These are phyloP conservation scores for Podotricha telesiphe DNA, from an alignment of 2,888 invertebrate genomes.

Conservation along the genomic window DNA sequence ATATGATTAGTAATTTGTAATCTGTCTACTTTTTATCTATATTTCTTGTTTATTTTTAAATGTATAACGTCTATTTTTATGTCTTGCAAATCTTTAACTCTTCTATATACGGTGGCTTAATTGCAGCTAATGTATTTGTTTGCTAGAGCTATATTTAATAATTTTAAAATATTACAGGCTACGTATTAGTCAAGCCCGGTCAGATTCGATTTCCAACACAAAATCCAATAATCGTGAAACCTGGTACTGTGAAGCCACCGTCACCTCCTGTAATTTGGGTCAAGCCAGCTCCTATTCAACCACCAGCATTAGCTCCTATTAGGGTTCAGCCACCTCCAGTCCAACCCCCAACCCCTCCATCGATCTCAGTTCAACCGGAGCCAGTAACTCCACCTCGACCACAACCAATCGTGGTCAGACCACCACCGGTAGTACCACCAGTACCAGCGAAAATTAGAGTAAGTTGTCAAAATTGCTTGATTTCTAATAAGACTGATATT, in stretches of 20 bases:
- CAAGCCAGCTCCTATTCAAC: slow-evolving; percentile 60
- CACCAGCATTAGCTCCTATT: slow-evolving; percentile 59
- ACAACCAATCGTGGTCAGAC: slow-evolving; percentile 59
- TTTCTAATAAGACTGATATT: too few relatives aligned
- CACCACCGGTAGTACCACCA: slow-evolving; percentile 59
- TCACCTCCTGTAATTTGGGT: slow-evolving; percentile 60
- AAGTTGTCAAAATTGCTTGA: slow-evolving; percentile 35
- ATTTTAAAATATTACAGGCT: slow-evolving; percentile 52
- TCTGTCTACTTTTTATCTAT: too few relatives aligned
- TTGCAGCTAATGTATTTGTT: too few relatives aligned
- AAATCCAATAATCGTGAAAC: slow-evolving; percentile 60
- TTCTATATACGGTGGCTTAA: too few relatives aligned
- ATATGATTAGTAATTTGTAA: too few relatives aligned
- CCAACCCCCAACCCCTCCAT: slow-evolving; percentile 53
- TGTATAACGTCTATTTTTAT: too few relatives aligned
- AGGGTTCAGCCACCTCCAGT: slow-evolving; percentile 58
- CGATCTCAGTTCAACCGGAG: slow-evolving; percentile 62
- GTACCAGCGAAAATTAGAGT: slow-evolving; percentile 59
- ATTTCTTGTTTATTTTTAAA: too few relatives aligned
- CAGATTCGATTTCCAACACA: slow-evolving; percentile 60
- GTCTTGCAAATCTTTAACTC: too few relatives aligned
- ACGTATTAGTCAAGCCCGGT: slow-evolving; percentile 63
- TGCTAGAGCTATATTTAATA: too few relatives aligned
- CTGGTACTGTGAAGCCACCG: slow-evolving; percentile 57
- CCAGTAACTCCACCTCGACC: slow-evolving; percentile 59